A percentile compares a stretch with the other conserved stretches of the same genome.
Evolutionary conservation across 2,113 vertebrate species (phyloP).

Genomic region (Rhinogobius similis): DNA sequence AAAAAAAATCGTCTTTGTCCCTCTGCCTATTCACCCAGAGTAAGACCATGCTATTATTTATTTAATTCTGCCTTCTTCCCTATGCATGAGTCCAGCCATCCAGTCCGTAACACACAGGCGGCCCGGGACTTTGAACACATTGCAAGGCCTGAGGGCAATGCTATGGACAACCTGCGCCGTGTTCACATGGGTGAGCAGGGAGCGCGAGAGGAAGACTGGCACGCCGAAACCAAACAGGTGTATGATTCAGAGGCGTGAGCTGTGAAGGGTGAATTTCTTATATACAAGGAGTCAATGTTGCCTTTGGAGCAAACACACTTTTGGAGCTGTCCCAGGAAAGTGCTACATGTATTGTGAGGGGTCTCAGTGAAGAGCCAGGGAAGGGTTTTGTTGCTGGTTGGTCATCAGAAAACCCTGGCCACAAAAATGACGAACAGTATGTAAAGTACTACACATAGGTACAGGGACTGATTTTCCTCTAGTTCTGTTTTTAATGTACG

Average conservation of each 20-base stretch:
- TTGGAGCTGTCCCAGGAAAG: constrained; percentile 71
- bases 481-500: not conserved
- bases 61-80: constrained; percentile 60
- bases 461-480: not conserved
- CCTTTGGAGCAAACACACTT: constrained; percentile 65
- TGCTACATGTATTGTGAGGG: constrained; percentile 61
- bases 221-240: constrained; percentile 80
- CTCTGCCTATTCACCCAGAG: constrained; percentile 68
- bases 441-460: not conserved
- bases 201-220: constrained; percentile 76
- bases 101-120: constrained; percentile 46
- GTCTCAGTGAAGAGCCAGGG: constrained; percentile 32
- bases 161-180: constrained; percentile 79
- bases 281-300: constrained; percentile 66
- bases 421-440: not conserved
- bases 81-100: constrained; percentile 43
- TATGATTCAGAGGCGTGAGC: constrained; percentile 77
- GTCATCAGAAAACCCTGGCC: constrained; percentile 15
- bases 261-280: constrained; percentile 79
- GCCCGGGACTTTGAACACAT: constrained; percentile 78
- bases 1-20: constrained; percentile 42
- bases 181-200: constrained; percentile 80
- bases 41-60: constrained; percentile 72
- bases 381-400: constrained; percentile 29
- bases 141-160: constrained; percentile 78